phyloP scores from a whole-genome alignment of 1,140 invertebrate species.

The Plutomurus gul region DNA sequence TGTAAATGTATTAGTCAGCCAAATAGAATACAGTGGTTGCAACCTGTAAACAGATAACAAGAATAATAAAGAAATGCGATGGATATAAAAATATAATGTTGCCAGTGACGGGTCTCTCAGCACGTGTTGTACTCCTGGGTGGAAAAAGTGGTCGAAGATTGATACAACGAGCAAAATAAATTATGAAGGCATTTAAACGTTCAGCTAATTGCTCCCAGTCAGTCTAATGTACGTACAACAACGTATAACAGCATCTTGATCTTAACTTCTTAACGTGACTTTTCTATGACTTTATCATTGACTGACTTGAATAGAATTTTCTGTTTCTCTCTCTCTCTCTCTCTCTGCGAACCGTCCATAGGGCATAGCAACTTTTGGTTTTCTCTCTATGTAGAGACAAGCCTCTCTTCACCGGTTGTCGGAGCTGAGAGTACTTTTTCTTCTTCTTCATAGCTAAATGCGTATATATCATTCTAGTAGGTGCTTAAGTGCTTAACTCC shows the following conservation, averaged over 20 bases:
- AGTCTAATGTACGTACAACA: not conserved
- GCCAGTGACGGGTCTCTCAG: not conserved
- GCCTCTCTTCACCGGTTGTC: too few species aligned
- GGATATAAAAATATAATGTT: not conserved
- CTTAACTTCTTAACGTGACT: not conserved
- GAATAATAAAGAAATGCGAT: not conserved
- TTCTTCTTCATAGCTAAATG: not conserved
- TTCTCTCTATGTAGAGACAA: not conserved
- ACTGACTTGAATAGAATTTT: not conserved
- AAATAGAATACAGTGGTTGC: too few species aligned
- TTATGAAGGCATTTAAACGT: conserved; percentile 16
- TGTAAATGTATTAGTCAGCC: too few species aligned
- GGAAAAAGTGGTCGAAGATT: not conserved
- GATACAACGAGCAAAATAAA: not conserved
- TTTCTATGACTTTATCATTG: not conserved
- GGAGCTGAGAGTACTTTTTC: too few species aligned
- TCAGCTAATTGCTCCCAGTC: not conserved
- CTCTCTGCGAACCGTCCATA: not conserved
- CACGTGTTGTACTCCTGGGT: not conserved
- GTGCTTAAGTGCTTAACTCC: not conserved
- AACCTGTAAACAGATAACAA: too few species aligned
- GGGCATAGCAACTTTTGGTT: not conserved
- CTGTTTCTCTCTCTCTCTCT: not conserved
- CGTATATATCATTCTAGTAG: not conserved
- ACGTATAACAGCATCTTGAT: not conserved